Evolutionary conservation across 2,888 invertebrate genomes (phyloP).

Genomic region (Crepidodera aurea): DNA sequence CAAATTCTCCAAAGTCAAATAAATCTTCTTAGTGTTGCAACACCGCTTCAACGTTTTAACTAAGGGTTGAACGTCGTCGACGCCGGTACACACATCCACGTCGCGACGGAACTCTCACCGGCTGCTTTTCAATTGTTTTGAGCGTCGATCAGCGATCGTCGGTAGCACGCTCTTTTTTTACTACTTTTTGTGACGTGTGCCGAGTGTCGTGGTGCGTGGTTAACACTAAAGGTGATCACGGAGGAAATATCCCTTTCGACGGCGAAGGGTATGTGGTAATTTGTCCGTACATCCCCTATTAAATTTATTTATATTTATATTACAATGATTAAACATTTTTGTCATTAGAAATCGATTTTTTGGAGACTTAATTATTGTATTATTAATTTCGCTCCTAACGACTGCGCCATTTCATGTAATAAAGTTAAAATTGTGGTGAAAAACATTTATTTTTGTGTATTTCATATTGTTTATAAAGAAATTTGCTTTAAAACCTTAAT

Average conservation of each 20-base stretch:
- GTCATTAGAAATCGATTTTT: no score
- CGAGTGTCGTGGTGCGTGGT: not conserved
- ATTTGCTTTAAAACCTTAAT: no score
- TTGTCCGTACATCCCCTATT: no score
- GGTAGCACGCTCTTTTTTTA: not conserved
- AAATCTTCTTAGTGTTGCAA: not conserved
- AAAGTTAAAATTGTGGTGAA: no score
- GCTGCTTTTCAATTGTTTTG: constrained; percentile 5
- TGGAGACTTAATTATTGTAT: no score
- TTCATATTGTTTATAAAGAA: no score
- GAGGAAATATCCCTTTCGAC: not conserved
- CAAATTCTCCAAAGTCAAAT: not conserved
- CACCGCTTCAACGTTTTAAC: not conserved
- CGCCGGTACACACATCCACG: constrained; percentile 8
- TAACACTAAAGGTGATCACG: not conserved
- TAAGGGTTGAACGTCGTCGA: not conserved
- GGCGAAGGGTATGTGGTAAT: constrained; percentile 9
- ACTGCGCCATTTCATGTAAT: no score
- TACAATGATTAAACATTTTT: no score
- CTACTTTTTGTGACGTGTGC: not conserved
- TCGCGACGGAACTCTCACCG: constrained; percentile 11
- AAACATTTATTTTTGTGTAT: no score
- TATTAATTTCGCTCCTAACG: no score
- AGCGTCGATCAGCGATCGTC: constrained; percentile 4
- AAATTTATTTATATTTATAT: no score